Evolutionary conservation across 2,888 invertebrate genomes (phyloP).

Genomic region (Ethmia dodecea): DNA sequence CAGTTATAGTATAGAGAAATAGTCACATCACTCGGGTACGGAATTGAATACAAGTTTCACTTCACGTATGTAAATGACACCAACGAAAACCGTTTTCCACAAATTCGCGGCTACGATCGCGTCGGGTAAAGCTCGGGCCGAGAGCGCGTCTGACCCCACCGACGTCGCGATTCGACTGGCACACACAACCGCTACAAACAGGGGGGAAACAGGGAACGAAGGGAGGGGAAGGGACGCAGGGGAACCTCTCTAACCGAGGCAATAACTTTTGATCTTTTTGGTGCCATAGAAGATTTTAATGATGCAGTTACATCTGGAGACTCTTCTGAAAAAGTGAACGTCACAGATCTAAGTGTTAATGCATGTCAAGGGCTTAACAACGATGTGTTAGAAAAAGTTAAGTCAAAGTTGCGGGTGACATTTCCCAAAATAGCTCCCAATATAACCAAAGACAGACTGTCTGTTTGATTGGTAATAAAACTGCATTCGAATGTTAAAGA

Average conservation of each 20-base stretch:
- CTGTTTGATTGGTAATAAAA: conserved; percentile 39
- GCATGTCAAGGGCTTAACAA: conserved; percentile 71
- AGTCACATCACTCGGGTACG: conserved; percentile 53
- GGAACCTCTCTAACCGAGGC: conserved; percentile 58
- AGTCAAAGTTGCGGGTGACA: conserved; percentile 66
- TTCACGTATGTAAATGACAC: conserved; percentile 63
- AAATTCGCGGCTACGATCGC: conserved; percentile 41
- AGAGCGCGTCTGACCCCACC: conserved; percentile 43
- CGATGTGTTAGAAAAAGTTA: conserved; percentile 66
- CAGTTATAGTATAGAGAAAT: conserved; percentile 26
- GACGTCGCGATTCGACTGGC: conserved; percentile 57
- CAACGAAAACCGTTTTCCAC: conserved; percentile 59
- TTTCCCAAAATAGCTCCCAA: conserved; percentile 58
- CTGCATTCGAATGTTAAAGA: conserved; percentile 17
- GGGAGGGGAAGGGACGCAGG: conserved; percentile 42
- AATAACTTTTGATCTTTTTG: conserved; percentile 77
- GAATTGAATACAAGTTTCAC: conserved; percentile 59
- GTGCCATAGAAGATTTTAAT: conserved; percentile 72
- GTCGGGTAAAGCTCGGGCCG: conserved; percentile 10
- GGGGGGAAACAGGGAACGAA: conserved; percentile 42
- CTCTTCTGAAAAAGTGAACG: conserved; percentile 65
- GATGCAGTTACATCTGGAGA: conserved; percentile 72
- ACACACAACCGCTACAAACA: conserved; percentile 31
- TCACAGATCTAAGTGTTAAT: conserved; percentile 64
- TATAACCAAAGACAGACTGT: conserved; percentile 34